phyloP scores from a whole-genome alignment of 2,797 vertebrate species.

The Anas bahamensis region DNA sequence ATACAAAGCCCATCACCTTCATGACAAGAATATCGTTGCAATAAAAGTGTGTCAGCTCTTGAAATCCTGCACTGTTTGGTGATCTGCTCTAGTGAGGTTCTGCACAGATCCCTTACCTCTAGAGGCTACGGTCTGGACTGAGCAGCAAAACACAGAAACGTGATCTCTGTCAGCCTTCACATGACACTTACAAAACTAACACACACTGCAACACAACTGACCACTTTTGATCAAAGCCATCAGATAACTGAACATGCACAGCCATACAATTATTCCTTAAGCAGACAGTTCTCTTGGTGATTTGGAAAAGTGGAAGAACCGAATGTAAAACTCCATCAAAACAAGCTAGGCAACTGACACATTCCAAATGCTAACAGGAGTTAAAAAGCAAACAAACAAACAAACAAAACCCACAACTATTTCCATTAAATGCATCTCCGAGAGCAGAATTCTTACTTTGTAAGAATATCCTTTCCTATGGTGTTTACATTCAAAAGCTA shows the following conservation, averaged over 20 bases:
- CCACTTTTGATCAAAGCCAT: not conserved
- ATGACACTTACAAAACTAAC: conserved; percentile 34
- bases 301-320: conserved; percentile 5
- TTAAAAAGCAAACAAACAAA: not conserved
- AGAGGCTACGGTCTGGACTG: not conserved
- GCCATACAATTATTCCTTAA: not conserved
- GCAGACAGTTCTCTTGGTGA: not conserved
- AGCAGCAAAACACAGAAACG: conserved; percentile 48
- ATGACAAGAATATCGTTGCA: conserved; percentile 18
- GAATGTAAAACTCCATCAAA: conserved; percentile 1
- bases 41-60: conserved; percentile 54
- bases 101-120: conserved; percentile 37
- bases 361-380: conserved; percentile 1
- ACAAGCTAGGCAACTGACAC: not conserved
- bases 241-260: not conserved
- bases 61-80: conserved; percentile 53
- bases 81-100: conserved; percentile 56
- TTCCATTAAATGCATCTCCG: not conserved
- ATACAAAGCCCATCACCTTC: not conserved
- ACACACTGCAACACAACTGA: not conserved
- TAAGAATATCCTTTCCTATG: not conserved
- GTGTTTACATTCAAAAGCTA: not conserved
- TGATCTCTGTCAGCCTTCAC: conserved; percentile 64
- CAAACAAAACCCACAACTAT: not conserved
- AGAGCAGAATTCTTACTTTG: not conserved